These are phyloP conservation scores for Cheilosia impressa DNA, from an alignment of 2,888 invertebrate genomes.

Conservation along the genomic window DNA sequence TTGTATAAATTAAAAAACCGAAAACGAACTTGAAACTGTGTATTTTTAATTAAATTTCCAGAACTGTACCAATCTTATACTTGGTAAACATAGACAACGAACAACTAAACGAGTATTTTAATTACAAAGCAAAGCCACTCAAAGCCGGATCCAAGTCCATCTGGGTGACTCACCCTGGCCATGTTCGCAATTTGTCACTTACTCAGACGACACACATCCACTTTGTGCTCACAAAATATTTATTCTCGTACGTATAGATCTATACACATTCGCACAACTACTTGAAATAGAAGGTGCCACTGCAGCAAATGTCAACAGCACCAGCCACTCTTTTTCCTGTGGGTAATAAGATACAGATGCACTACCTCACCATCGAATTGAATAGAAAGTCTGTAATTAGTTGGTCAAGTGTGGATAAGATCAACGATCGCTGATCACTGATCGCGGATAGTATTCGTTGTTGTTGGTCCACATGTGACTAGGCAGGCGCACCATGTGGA, in stretches of 20 bases:
- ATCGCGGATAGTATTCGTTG: slow-evolving; percentile 60
- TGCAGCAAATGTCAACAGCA: slow-evolving; percentile 67
- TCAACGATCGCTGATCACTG: slow-evolving; percentile 71
- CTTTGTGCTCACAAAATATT: not conserved
- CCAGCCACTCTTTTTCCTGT: slow-evolving; percentile 7
- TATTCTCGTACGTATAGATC: not conserved
- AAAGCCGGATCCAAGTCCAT: slow-evolving; percentile 46
- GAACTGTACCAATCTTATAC: too few relatives aligned
- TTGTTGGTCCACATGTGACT: slow-evolving; percentile 40
- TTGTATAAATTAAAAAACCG: too few relatives aligned
- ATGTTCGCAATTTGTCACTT: slow-evolving; percentile 13
- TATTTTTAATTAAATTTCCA: too few relatives aligned
- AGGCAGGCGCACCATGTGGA: slow-evolving; percentile 31
- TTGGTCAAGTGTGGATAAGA: slow-evolving; percentile 75
- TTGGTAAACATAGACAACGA: too few relatives aligned
- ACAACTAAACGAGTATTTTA: too few relatives aligned
- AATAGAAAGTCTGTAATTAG: slow-evolving; percentile 75
- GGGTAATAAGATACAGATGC: slow-evolving; percentile 68
- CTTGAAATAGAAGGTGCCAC: slow-evolving; percentile 63
- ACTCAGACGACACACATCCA: not conserved
- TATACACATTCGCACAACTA: not conserved
- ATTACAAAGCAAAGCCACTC: slow-evolving; percentile 5
- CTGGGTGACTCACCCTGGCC: slow-evolving; percentile 17
- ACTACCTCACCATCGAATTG: slow-evolving; percentile 58
- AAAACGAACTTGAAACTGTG: too few relatives aligned